Base-by-base conservation (phyloP, 2,113 vertebrate genomes). In the Opisthocomus hoazin region DNA sequence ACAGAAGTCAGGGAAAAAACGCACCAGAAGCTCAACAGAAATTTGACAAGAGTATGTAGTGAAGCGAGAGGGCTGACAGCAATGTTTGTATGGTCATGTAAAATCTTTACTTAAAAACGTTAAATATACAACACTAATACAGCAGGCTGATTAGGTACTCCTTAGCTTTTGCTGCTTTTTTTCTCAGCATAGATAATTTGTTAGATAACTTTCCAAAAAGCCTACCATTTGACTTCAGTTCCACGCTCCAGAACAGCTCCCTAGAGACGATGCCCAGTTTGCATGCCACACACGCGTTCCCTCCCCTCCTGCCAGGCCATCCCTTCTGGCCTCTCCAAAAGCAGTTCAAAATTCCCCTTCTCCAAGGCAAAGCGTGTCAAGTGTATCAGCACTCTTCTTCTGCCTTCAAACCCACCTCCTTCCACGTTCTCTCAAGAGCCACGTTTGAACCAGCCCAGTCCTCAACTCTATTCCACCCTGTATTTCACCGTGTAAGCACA, bases 21-120 rank as follows among this genome's bases (percentile, higher is more conserved):
- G 12, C 63, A 68, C 26, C 18, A 80, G 30, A 76, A 41, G 79
- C 57, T 85, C 10, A 6, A 43, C 12, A 68, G 41, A 37, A 39
- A 70, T n/a, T 0, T 60, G 63, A 7, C 16, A 26, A 58, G 29
- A 69, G 27, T 16, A 34, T 0, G 0, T 1, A 46, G 39, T 18
- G 26, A 76, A 73, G 36, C 1, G 6, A 80, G 41, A 60, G n/a
- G 48, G 19, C 12, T 75, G 65, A 51, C 45, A 76, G 39, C 2
- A n/a, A 24, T 20, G 23, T 39, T 43, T 24, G 2, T 10, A 9
- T 3, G 22, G n/a, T 22, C 11, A 12, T 20, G 15, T 64, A 71
- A 88, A 64, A 58, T 5, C 19, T 65, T n/a, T 27, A 7, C 20
- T 78, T 61, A 50, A 78, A 76, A 74, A 24, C 9, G 29, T 27